phyloP scores from a whole-genome alignment of 2,113 vertebrate species.

The Benitochromis conjunctus region DNA sequence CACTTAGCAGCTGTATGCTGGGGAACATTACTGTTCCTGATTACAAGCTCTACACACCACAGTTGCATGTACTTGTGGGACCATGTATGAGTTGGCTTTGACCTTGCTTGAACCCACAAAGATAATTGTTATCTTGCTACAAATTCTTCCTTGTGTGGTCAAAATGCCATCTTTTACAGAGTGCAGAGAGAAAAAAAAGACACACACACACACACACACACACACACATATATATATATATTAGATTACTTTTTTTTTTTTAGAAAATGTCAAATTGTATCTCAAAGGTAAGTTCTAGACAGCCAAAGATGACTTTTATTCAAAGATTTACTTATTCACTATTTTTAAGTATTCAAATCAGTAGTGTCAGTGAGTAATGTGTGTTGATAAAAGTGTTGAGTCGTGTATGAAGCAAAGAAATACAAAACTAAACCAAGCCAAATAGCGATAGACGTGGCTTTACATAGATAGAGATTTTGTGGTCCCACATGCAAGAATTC shows the following conservation, averaged over 20 bases:
- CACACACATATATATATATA: neutral
- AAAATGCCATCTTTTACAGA: neutral
- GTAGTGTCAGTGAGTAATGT: neutral
- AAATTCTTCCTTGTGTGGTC: neutral
- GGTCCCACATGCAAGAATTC: neutral
- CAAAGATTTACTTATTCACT: neutral
- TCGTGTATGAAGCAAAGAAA: neutral
- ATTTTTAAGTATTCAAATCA: neutral
- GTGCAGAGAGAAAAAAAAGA: no score
- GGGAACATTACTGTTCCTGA: conserved; percentile 65
- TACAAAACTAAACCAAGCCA: neutral
- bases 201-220: no score
- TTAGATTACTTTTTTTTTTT: neutral
- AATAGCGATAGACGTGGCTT: neutral
- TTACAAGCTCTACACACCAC: neutral
- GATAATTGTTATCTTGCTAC: neutral
- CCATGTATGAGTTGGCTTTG: neutral
- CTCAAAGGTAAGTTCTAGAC: neutral
- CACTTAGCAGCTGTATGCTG: conserved; percentile 67
- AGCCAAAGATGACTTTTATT: neutral
- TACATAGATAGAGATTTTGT: neutral
- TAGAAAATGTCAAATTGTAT: neutral
- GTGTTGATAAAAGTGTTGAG: neutral
- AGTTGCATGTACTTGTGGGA: neutral
- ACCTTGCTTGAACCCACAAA: conserved; percentile 7